phyloP scores from a whole-genome alignment of 2,888 invertebrate genomes.

The Aphrophora alni region DNA sequence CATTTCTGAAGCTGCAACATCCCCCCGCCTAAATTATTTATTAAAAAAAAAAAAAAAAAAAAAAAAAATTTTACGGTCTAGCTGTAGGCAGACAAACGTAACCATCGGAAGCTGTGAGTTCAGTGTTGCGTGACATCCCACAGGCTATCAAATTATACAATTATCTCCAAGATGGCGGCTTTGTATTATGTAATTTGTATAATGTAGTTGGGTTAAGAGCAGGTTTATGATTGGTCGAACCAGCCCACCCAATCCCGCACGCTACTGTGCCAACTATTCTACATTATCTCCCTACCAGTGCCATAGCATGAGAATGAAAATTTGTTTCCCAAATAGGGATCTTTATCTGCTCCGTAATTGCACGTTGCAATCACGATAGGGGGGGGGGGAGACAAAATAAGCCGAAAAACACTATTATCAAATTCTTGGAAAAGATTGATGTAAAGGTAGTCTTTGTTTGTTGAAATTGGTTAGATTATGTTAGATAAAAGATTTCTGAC shows the following conservation, averaged over 20 bases:
- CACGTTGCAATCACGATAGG: background rate
- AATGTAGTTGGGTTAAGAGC: background rate
- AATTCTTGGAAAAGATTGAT: background rate
- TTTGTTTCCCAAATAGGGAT: constrained; percentile 2
- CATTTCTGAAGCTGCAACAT: background rate
- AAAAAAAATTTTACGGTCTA: too few species aligned
- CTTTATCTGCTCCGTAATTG: background rate
- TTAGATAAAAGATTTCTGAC: background rate
- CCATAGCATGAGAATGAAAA: background rate
- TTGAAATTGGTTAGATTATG: background rate
- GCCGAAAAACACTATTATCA: background rate
- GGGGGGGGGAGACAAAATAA: background rate
- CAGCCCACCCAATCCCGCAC: background rate
- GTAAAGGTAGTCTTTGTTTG: background rate
- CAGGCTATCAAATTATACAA: constrained; percentile 1
- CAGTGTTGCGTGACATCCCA: background rate
- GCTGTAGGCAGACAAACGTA: background rate
- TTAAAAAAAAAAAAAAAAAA: too few species aligned
- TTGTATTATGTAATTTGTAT: background rate
- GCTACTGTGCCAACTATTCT: background rate
- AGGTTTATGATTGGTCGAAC: background rate
- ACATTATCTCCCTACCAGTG: background rate
- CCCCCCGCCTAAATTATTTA: background rate
- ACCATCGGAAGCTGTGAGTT: background rate
- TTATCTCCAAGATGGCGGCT: background rate